phyloP scores from a whole-genome alignment of 2,113 vertebrate genomes.

The Hoplias malabaricus region DNA sequence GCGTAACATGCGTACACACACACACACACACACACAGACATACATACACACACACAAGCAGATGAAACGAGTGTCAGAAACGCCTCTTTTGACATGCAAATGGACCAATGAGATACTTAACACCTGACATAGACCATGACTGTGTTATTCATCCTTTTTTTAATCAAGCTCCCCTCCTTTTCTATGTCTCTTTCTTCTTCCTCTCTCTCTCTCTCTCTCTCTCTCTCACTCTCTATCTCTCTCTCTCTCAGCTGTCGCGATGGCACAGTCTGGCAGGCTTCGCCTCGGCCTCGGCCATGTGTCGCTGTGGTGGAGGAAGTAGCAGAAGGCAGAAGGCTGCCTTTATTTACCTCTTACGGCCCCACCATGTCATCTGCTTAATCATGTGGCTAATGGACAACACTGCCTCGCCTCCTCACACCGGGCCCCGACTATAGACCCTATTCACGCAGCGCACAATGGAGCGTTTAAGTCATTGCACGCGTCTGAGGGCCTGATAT shows the following conservation, averaged over 20 bases:
- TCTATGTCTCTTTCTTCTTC: no score
- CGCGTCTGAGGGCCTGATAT: slow-evolving; percentile 81
- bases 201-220: slow-evolving; percentile 18
- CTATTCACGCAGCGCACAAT: slow-evolving; percentile 97
- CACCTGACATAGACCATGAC: slow-evolving; percentile 78
- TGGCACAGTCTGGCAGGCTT: slow-evolving; percentile 51
- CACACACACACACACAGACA: slow-evolving; percentile 48
- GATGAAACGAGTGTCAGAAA: slow-evolving; percentile 41
- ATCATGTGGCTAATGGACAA: slow-evolving; percentile 94
- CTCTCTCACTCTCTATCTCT: slow-evolving; percentile 35
- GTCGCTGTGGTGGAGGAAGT: slow-evolving; percentile 78
- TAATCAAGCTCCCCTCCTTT: slow-evolving; percentile 63
- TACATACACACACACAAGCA: slow-evolving; percentile 20
- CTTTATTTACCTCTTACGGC: slow-evolving; percentile 88
- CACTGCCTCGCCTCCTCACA: slow-evolving; percentile 73
- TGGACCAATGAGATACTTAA: slow-evolving; percentile 78
- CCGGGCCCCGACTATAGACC: slow-evolving; percentile 77
- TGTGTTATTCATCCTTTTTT: slow-evolving; percentile 72
- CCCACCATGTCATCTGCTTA: slow-evolving; percentile 95
- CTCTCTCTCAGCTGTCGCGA: slow-evolving; percentile 75
- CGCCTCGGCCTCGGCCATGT: slow-evolving; percentile 59
- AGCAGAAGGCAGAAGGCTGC: slow-evolving; percentile 97
- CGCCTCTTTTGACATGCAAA: slow-evolving; percentile 78
- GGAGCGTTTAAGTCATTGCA: slow-evolving; percentile 91
- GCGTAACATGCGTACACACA: slow-evolving; percentile 45